Evolutionary conservation across 2,797 vertebrate species (phyloP).

Genomic region (Anas bernieri): DNA sequence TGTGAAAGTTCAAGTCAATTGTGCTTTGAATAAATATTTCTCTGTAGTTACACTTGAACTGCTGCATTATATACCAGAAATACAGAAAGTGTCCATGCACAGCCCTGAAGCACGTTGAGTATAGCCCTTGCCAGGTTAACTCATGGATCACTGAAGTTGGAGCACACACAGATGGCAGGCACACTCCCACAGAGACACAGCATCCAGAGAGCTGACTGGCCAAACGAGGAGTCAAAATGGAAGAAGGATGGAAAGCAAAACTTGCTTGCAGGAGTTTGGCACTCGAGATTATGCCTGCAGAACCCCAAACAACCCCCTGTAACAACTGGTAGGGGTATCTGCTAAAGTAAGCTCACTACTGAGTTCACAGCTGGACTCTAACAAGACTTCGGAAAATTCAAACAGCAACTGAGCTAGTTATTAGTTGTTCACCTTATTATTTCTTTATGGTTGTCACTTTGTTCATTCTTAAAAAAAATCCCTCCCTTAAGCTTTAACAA

Average conservation of each 20-base stretch:
- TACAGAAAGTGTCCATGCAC: slow-evolving; percentile 61
- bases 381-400: neutral
- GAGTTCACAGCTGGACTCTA: neutral
- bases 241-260: slow-evolving; percentile 49
- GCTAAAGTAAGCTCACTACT: neutral
- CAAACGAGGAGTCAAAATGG: neutral
- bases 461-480: slow-evolving; percentile 5
- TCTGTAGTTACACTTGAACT: slow-evolving; percentile 30
- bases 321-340: neutral
- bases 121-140: slow-evolving; percentile 55
- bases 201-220: neutral
- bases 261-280: neutral
- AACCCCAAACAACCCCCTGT: neutral
- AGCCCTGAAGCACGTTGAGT: slow-evolving; percentile 54
- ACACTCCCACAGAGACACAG: slow-evolving; percentile 41
- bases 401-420: slow-evolving; percentile 17
- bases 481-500: slow-evolving; percentile 8
- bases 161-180: slow-evolving; percentile 42
- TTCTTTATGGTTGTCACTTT: neutral
- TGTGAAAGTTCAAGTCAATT: slow-evolving; percentile 64
- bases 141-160: neutral
- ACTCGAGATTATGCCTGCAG: slow-evolving; percentile 8
- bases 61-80: slow-evolving; percentile 34
- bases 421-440: neutral
- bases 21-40: slow-evolving; percentile 67